Percentiles rank a stretch among this genome's conserved stretches.
phyloP scores from a whole-genome alignment of 2,113 vertebrate species.

The Lepus timidus region DNA sequence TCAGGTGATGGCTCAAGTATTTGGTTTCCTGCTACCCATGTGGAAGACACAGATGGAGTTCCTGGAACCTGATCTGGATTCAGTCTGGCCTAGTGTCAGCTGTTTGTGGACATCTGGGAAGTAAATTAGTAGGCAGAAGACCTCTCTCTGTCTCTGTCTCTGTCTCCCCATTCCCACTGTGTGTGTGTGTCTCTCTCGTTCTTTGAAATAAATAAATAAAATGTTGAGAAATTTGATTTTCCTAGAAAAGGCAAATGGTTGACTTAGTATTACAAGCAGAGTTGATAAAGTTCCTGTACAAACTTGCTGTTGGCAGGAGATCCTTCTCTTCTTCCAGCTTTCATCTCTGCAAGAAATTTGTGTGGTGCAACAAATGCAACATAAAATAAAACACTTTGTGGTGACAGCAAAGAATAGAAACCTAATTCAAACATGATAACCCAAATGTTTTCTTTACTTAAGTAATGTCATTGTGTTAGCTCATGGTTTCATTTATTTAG shows the following conservation, averaged over 20 bases:
- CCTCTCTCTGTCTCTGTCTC: no score
- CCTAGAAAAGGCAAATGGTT: not conserved
- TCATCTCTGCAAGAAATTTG: constrained; percentile 31
- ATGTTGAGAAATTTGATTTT: no score
- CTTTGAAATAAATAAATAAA: no score
- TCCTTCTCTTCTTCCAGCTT: constrained; percentile 10
- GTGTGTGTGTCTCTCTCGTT: no score
- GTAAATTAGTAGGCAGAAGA: no score
- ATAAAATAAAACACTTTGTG: not conserved
- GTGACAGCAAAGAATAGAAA: not conserved
- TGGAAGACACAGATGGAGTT: no score
- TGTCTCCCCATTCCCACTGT: no score
- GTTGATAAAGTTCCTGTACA: not conserved
- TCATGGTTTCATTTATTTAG: not conserved
- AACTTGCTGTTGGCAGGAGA: not conserved
- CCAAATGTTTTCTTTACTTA: constrained; percentile 1
- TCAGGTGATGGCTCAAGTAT: no score
- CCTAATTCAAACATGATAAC: not conserved
- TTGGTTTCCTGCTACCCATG: no score
- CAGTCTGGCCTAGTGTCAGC: no score
- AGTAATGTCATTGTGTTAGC: constrained; percentile 39
- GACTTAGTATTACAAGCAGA: not conserved
- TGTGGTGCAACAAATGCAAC: not conserved
- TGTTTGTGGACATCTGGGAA: no score
- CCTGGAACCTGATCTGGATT: no score